phyloP scores from a whole-genome alignment of 2,113 vertebrate species.

The Spea multiplicata region DNA sequence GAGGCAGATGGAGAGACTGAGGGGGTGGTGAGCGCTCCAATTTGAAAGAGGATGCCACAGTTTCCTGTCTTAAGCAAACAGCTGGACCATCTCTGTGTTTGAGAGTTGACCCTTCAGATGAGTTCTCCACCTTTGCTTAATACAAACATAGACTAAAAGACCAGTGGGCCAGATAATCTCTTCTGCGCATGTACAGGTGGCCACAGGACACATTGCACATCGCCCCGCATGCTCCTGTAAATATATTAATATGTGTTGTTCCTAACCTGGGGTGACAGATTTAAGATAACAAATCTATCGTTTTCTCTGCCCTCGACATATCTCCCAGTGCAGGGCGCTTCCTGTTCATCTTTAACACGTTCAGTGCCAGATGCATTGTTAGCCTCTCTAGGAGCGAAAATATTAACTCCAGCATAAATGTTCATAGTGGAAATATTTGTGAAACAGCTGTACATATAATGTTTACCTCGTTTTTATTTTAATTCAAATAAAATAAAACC shows the following conservation, averaged over 20 bases:
- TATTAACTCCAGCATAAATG: too few relatives aligned
- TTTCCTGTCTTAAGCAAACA: conserved; percentile 31
- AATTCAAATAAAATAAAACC: too few relatives aligned
- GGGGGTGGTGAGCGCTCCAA: conserved; percentile 1
- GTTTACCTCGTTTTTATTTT: too few relatives aligned
- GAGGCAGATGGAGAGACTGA: conserved; percentile 12
- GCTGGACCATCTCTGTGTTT: conserved; percentile 15
- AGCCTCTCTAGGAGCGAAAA: too few relatives aligned
- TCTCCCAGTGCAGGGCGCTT: too few relatives aligned
- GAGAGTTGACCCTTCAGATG: conserved; percentile 6
- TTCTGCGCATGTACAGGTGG: conserved; percentile 9
- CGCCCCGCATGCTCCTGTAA: not conserved
- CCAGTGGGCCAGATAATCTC: not conserved
- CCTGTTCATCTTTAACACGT: too few relatives aligned
- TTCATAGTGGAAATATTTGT: too few relatives aligned
- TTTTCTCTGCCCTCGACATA: not conserved
- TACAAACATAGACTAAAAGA: not conserved
- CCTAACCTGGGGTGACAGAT: too few relatives aligned
- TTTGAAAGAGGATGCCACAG: conserved; percentile 4
- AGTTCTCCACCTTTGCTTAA: not conserved
- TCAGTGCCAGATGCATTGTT: too few relatives aligned
- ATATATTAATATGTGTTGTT: too few relatives aligned
- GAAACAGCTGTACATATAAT: too few relatives aligned
- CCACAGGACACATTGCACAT: not conserved
- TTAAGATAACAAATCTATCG: not conserved